phyloP scores from a whole-genome alignment of 1,140 invertebrate genomes.

The Armadillidium nasatum region DNA sequence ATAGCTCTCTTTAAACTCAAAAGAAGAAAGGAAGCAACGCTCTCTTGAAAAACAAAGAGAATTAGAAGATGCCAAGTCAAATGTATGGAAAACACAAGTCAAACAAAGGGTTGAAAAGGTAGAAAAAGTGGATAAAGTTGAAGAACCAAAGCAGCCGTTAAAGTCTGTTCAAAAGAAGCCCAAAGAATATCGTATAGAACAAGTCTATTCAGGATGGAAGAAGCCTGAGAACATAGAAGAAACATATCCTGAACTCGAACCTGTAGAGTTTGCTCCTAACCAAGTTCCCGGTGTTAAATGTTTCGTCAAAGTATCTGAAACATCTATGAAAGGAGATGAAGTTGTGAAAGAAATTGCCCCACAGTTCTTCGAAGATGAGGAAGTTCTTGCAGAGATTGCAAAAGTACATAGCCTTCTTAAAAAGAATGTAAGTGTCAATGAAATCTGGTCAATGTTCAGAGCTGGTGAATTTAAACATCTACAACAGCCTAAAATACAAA shows the following conservation, averaged over 20 bases:
- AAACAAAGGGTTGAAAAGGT: background rate
- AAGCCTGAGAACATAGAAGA: constrained; percentile 38
- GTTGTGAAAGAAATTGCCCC: constrained; percentile 42
- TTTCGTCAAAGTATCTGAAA: constrained; percentile 43
- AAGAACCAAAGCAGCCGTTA: too few relatives aligned
- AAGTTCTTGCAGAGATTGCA: constrained; percentile 39
- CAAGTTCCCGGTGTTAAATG: constrained; percentile 44
- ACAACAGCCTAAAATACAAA: constrained; percentile 42
- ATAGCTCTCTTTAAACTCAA: constrained; percentile 35
- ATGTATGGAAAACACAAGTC: constrained; percentile 41
- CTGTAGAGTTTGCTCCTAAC: constrained; percentile 41
- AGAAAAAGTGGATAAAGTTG: constrained; percentile 43
- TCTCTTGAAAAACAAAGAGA: constrained; percentile 33
- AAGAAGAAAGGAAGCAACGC: constrained; percentile 29
- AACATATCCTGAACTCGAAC: constrained; percentile 38
- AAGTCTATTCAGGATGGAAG: constrained; percentile 42
- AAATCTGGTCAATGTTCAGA: constrained; percentile 44
- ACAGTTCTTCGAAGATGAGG: constrained; percentile 42
- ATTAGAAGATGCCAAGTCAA: constrained; percentile 38
- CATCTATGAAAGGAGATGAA: constrained; percentile 43
- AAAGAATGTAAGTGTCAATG: constrained; percentile 41
- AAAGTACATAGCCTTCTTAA: constrained; percentile 39
- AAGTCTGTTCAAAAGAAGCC: constrained; percentile 48
- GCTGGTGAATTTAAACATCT: constrained; percentile 42
- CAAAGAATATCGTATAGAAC: constrained; percentile 49